A percentile compares a stretch with the other conserved stretches of the same genome.
Evolutionary conservation across 2,113 vertebrate genomes (phyloP).

Genomic region (Okapia johnstoni): DNA sequence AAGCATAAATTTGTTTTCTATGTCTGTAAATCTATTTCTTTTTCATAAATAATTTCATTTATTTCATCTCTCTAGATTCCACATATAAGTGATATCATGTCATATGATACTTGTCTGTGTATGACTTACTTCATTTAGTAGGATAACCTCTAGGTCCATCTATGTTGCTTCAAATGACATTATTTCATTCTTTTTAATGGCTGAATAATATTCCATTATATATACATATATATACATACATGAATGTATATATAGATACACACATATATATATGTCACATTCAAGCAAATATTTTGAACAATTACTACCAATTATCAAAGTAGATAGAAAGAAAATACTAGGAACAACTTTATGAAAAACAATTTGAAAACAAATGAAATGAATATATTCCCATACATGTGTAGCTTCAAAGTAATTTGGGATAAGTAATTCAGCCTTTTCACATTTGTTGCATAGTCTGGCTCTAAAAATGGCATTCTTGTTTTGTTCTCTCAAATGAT

Average conservation of each 20-base stretch:
- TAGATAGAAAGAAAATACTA: background rate
- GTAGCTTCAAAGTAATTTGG: background rate
- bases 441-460: background rate
- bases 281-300: background rate
- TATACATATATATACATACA: background rate
- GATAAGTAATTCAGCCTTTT: background rate
- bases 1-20: background rate
- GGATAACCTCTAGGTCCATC: background rate
- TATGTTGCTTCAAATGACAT: background rate
- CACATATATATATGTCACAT: background rate
- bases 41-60: background rate
- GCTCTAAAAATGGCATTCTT: background rate
- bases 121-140: background rate
- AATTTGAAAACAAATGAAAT: background rate
- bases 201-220: background rate
- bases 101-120: background rate
- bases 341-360: background rate
- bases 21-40: background rate
- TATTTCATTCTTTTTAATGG: background rate
- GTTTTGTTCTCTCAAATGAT: background rate
- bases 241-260: background rate
- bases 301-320: background rate
- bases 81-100: background rate
- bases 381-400: background rate
- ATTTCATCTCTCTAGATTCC: background rate